Evolutionary conservation across 2,888 invertebrate genomes (phyloP).

Genomic region (Polymixis lichenea): DNA sequence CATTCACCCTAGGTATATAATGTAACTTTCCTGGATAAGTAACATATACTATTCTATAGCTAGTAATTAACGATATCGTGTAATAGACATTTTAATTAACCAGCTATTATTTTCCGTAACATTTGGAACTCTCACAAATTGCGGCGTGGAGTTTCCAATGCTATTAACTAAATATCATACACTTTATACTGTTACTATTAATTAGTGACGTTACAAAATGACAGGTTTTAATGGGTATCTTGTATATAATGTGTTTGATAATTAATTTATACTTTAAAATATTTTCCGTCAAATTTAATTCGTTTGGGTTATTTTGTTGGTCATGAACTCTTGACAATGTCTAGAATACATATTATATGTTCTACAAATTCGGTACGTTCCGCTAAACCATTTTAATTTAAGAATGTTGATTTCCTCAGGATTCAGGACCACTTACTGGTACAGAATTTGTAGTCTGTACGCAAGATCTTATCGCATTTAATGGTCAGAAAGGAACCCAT

Average conservation of each 20-base stretch:
- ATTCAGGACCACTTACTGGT: neutral
- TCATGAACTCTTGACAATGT: neutral
- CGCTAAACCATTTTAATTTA: neutral
- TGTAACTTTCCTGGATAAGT: neutral
- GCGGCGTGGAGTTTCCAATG: constrained; percentile 43
- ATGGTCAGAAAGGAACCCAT: neutral
- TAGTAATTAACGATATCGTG: constrained; percentile 52
- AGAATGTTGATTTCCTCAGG: neutral
- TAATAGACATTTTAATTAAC: constrained; percentile 64
- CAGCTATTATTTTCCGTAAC: constrained; percentile 46
- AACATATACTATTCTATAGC: neutral
- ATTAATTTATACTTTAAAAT: constrained; percentile 8
- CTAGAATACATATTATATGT: neutral
- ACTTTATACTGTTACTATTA: constrained; percentile 16
- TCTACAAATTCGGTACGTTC: neutral
- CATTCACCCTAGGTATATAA: neutral
- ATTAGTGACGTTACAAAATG: constrained; percentile 48
- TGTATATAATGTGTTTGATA: constrained; percentile 34
- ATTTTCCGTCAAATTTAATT: no score
- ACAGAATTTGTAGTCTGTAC: neutral
- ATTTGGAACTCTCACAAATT: constrained; percentile 53
- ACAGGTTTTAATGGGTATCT: constrained; percentile 6
- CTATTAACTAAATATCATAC: constrained; percentile 45
- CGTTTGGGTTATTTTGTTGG: neutral
- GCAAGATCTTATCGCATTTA: neutral